Percentiles rank a stretch among this genome's conserved stretches.
phyloP scores from a whole-genome alignment of 2,113 vertebrate species.

The Ramphastos sulfuratus region DNA sequence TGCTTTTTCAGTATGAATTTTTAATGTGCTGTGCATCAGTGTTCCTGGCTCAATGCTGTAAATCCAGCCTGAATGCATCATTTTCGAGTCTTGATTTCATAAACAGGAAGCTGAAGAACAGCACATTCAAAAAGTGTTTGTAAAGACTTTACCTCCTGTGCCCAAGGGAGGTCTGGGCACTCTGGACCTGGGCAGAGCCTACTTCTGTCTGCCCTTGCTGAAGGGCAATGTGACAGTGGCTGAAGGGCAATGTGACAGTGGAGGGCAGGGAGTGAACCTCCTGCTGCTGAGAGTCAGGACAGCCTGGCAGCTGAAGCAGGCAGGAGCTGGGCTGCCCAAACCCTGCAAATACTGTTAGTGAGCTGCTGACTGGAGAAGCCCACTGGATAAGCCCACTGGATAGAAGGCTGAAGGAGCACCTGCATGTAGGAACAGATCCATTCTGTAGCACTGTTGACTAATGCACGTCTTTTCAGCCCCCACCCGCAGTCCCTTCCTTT shows the following conservation, averaged over 20 bases:
- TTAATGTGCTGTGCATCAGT: not conserved
- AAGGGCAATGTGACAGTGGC: accelerated
- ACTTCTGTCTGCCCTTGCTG: not conserved
- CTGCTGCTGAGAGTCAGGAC: not conserved
- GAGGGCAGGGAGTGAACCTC: not conserved
- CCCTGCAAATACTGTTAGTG: accelerated
- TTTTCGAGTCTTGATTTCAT: not conserved
- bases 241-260: accelerated
- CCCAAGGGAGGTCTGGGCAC: not conserved
- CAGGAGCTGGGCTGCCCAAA: not conserved
- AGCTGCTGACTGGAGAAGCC: not conserved
- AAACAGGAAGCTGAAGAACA: not conserved
- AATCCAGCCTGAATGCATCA: accelerated
- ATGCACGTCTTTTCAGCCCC: not conserved
- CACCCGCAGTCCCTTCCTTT: not conserved
- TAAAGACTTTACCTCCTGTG: not conserved
- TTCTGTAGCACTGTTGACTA: not conserved
- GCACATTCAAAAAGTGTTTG: not conserved
- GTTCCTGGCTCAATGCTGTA: not conserved
- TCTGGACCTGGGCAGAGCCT: not conserved
- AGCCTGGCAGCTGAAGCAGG: not conserved
- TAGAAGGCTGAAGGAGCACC: too few relatives aligned
- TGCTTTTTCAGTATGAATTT: not conserved
- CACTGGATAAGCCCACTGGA: accelerated
- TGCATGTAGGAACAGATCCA: accelerated